A percentile compares a stretch with the other conserved stretches of the same genome.
These are phyloP conservation scores for Callinectes sapidus DNA, from an alignment of 2,888 invertebrate genomes.

Conservation along the genomic window DNA sequence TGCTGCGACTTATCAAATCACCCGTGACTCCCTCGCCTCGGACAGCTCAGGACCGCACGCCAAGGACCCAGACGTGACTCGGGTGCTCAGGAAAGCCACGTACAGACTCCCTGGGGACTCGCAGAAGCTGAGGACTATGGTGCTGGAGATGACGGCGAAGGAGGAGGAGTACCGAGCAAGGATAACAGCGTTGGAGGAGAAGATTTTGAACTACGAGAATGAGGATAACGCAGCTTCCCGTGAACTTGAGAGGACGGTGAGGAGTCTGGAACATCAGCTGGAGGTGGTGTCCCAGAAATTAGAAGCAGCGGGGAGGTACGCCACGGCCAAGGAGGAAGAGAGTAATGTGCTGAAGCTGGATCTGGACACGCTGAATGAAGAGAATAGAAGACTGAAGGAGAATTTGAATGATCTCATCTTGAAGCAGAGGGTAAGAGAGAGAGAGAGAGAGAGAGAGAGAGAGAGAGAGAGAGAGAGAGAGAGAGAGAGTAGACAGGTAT, in stretches of 20 bases:
- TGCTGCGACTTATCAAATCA: conserved; percentile 74
- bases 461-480: not conserved
- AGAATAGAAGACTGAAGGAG: conserved; percentile 74
- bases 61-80: conserved; percentile 72
- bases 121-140: conserved; percentile 62
- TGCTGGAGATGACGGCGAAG: conserved; percentile 72
- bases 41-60: conserved; percentile 55
- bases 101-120: conserved; percentile 74
- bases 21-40: conserved; percentile 68
- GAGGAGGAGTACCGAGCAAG: conserved; percentile 74
- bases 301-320: conserved; percentile 74
- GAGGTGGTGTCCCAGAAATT: conserved; percentile 73
- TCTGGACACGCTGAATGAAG: conserved; percentile 74
- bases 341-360: conserved; percentile 74
- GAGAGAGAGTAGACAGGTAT: not conserved
- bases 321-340: conserved; percentile 74
- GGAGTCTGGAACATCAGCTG: conserved; percentile 73
- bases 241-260: conserved; percentile 73
- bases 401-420: conserved; percentile 74
- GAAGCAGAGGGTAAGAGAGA: conserved; percentile 59
- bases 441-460: conserved; percentile 10
- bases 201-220: conserved; percentile 73
- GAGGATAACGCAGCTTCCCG: conserved; percentile 72
- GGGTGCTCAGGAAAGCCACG: conserved; percentile 74
- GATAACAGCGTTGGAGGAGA: conserved; percentile 73